Base-by-base conservation (phyloP, 2,888 invertebrate genomes). In the Athrips mouffetella region DNA sequence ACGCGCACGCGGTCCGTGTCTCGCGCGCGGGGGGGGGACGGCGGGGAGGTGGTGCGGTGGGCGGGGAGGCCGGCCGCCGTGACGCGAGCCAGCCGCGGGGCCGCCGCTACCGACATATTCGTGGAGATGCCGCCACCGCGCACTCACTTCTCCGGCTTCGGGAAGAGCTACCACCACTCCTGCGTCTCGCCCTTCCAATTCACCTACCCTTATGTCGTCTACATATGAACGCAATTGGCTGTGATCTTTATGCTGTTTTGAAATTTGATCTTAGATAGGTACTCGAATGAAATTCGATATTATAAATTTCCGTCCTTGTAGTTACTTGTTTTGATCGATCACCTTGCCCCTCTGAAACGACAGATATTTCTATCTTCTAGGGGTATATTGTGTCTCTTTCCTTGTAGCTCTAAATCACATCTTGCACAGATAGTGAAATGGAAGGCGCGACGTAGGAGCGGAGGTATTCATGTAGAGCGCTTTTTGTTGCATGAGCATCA, bases 81-180 rank as follows among this genome's bases (percentile, higher is more conserved):
- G 79, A 81, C 85, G 81, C 73, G 87, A 79, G 80, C 86, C 85
- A 85, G 86, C 86, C 85, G 70, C 83, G 82, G 84, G 76, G 75
- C 65, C 73, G 80, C 79, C 76, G 78, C 78, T 79, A 81, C 82
- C 65, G 86, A 86, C 73, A 70, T 87, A 63, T 78, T 70, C 68
- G 76, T 86, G 63, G 79, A 80, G 64, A 76, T 87, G 80, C 86
- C 85, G 77, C 80, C 84, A 76, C 73, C 78, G 71, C 79, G 80
- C 77, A 76, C 81, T 62, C 85, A 82, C 82, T 88, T 88, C 64
- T 76, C 88, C 58, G 85, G 86, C 80, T 87, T 88, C 73, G 88
- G 88, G 69, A 86, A 87, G 60, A 87, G 85, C 69, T 88, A 88
- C 77, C 88, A 88, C 72, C 86, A 80, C 85, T 88, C 88, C 75